Percentiles rank a stretch among this genome's conserved stretches.
Evolutionary conservation across 2,113 vertebrate species (phyloP).

Genomic region (Nycticryphes semicollaris): DNA sequence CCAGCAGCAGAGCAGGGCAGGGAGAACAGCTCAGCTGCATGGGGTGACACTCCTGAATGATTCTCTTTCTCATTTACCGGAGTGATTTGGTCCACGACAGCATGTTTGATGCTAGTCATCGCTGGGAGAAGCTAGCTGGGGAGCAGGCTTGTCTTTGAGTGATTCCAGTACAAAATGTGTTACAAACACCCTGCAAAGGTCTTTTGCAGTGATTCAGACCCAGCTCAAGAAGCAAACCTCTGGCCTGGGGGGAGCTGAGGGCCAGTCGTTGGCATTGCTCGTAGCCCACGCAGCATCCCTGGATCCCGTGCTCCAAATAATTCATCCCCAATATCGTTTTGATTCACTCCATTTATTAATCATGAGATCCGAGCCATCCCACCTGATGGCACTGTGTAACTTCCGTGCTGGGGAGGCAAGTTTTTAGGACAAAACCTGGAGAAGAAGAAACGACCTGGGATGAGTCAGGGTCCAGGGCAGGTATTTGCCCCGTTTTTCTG

Average conservation of each 20-base stretch:
- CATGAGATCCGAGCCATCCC: background rate
- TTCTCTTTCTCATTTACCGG: rapidly evolving
- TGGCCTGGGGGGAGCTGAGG: background rate
- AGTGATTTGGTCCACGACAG: background rate
- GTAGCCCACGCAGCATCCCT: background rate
- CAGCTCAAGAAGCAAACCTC: background rate
- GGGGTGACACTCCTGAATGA: background rate
- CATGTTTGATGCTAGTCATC: background rate
- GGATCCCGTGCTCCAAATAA: background rate
- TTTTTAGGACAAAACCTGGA: background rate
- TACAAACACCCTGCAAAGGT: background rate
- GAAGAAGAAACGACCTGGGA: background rate
- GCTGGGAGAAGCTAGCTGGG: background rate
- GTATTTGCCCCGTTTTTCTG: rapidly evolving
- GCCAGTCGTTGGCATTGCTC: rapidly evolving
- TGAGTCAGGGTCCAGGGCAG: rapidly evolving
- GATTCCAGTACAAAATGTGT: background rate
- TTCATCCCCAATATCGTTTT: background rate
- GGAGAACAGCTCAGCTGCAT: background rate
- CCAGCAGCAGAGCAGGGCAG: background rate
- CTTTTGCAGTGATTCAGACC: background rate
- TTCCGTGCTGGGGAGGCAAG: rapidly evolving
- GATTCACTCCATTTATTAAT: background rate
- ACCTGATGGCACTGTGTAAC: rapidly evolving
- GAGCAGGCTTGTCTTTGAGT: background rate